phyloP scores from a whole-genome alignment of 2,113 vertebrate genomes.

The Gnathonemus longibarbis region DNA sequence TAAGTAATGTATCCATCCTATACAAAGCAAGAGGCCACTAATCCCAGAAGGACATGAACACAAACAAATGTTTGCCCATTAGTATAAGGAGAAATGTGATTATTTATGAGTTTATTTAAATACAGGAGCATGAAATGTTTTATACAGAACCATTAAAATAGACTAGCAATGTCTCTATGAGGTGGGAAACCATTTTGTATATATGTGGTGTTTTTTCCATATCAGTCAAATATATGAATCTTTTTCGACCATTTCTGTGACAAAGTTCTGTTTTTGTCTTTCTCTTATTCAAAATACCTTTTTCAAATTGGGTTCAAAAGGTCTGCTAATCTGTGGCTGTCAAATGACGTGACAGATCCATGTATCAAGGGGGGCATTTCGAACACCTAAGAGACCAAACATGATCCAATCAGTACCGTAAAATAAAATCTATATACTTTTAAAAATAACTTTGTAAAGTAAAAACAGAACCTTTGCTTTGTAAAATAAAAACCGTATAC shows the following conservation, averaged over 20 bases:
- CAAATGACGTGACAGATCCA: neutral
- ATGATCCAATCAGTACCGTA: neutral
- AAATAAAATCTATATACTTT: neutral
- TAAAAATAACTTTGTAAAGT: neutral
- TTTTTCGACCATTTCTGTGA: neutral
- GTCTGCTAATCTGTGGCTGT: neutral
- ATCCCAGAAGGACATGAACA: neutral
- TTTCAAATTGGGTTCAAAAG: neutral
- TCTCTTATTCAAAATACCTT: neutral
- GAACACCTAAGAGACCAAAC: neutral
- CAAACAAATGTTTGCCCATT: neutral
- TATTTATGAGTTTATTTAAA: neutral
- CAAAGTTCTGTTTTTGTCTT: neutral
- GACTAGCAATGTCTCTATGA: neutral
- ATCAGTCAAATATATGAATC: neutral
- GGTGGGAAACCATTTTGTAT: neutral
- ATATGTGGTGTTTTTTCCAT: neutral
- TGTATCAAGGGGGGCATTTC: neutral
- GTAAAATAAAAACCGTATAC: neutral
- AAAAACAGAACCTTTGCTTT: too few relatives aligned
- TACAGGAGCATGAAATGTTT: neutral
- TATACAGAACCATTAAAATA: neutral
- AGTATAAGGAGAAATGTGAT: neutral
- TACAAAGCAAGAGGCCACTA: neutral
- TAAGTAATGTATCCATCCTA: neutral